phyloP scores from a whole-genome alignment of 2,888 invertebrate species.

The Tachina lurida region DNA sequence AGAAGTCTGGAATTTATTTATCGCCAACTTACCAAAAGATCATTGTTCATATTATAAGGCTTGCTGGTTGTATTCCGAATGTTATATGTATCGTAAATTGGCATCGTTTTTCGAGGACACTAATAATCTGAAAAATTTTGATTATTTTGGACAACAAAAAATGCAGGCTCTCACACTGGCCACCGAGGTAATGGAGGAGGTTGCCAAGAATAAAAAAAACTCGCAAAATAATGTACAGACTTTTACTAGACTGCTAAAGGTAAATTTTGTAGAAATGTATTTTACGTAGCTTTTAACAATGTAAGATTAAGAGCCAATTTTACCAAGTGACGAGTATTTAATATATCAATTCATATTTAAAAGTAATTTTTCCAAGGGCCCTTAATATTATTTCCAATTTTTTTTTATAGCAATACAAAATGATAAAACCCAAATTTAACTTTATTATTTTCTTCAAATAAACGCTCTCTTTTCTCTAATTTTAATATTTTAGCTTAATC shows the following conservation, averaged over 20 bases:
- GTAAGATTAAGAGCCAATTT: too few relatives aligned
- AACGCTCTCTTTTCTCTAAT: neutral
- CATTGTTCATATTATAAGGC: conserved; percentile 87
- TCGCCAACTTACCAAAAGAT: conserved; percentile 82
- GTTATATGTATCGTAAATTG: conserved; percentile 92
- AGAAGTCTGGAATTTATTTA: conserved; percentile 82
- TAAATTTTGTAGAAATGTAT: conserved; percentile 54
- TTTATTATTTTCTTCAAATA: neutral
- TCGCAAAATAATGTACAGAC: conserved; percentile 65
- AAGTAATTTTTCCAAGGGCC: too few relatives aligned
- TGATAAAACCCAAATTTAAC: too few relatives aligned
- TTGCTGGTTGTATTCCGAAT: conserved; percentile 95
- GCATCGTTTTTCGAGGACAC: conserved; percentile 87
- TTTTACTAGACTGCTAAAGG: conserved; percentile 77
- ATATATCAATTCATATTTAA: too few relatives aligned
- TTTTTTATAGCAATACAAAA: too few relatives aligned
- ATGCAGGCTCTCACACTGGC: conserved; percentile 84
- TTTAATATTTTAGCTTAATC: conserved; percentile 84
- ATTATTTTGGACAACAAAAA: conserved; percentile 92
- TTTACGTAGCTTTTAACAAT: too few relatives aligned
- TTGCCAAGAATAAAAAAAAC: conserved; percentile 73
- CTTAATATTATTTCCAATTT: too few relatives aligned
- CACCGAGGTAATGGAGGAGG: conserved; percentile 76
- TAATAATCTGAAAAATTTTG: conserved; percentile 85
- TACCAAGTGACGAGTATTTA: too few relatives aligned